These are phyloP conservation scores for Labrus mixtus DNA, from an alignment of 2,113 vertebrate genomes.

Conservation along the genomic window DNA sequence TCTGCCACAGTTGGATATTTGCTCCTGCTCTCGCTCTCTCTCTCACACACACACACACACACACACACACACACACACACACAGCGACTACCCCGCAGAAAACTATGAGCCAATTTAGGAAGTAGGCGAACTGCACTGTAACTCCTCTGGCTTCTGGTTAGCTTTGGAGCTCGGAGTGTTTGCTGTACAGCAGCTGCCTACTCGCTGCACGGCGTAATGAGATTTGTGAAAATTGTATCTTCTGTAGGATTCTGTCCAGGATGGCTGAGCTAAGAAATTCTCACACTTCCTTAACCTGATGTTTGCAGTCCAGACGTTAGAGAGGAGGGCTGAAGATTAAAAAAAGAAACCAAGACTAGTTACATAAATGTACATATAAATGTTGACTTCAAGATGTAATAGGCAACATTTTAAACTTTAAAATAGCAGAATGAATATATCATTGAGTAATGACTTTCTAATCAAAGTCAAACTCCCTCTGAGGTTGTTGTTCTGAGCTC, in stretches of 20 bases:
- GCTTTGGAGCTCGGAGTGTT: conserved; percentile 61
- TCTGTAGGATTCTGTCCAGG: conserved; percentile 36
- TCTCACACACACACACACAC: conserved; percentile 33
- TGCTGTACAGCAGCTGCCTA: conserved; percentile 54
- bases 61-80: conserved; percentile 36
- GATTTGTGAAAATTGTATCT: conserved; percentile 59
- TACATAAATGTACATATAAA: not conserved
- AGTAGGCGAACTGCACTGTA: conserved; percentile 52
- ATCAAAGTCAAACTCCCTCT: too few relatives aligned
- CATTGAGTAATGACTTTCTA: too few relatives aligned
- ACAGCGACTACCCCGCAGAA: conserved; percentile 56
- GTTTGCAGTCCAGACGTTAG: conserved; percentile 7
- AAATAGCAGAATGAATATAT: too few relatives aligned
- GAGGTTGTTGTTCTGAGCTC: too few relatives aligned
- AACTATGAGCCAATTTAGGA: conserved; percentile 58
- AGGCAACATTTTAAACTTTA: too few relatives aligned
- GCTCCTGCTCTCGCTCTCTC: conserved; percentile 3
- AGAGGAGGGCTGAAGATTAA: not conserved
- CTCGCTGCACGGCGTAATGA: conserved; percentile 54
- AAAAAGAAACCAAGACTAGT: not conserved
- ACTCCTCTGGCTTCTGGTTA: conserved; percentile 56
- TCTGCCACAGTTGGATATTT: conserved; percentile 47
- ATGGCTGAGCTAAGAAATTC: not conserved
- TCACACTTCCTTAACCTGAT: conserved; percentile 4
- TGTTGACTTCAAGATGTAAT: too few relatives aligned